Percentiles rank a stretch among this genome's conserved stretches.
These are phyloP conservation scores for Muraenolepis orangiensis DNA, from an alignment of 2,797 vertebrate species.

Conservation along the genomic window DNA sequence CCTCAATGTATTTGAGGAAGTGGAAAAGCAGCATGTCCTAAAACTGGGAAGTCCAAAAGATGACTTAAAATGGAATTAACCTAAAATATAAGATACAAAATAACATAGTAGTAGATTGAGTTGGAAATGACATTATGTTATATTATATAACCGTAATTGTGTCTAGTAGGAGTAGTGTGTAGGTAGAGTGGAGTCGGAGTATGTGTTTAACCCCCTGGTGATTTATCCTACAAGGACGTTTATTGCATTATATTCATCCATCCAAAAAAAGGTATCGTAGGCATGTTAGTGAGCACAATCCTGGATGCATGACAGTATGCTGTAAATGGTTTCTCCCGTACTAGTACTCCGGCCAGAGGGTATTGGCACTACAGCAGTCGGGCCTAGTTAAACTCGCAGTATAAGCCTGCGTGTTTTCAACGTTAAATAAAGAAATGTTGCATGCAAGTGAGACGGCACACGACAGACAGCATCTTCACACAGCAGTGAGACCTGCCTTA, in stretches of 20 bases:
- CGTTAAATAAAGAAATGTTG: constrained; percentile 27
- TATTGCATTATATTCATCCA: neutral
- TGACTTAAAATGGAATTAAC: constrained; percentile 34
- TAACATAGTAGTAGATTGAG: constrained; percentile 3
- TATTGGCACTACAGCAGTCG: neutral
- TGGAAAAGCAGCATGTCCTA: constrained; percentile 60
- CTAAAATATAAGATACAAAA: neutral
- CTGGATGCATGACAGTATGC: neutral
- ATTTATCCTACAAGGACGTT: neutral
- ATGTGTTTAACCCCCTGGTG: no score
- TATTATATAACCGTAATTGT: neutral
- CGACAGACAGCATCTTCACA: constrained; percentile 24
- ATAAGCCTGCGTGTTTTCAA: neutral
- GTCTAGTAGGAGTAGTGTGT: no score
- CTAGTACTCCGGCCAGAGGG: neutral
- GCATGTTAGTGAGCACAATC: neutral
- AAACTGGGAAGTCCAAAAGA: constrained; percentile 55
- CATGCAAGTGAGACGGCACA: constrained; percentile 34
- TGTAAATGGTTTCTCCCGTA: no score
- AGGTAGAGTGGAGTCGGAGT: no score
- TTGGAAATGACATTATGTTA: neutral
- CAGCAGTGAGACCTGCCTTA: constrained; percentile 25
- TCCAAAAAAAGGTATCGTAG: neutral
- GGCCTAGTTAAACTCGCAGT: neutral
- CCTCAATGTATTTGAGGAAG: constrained; percentile 72